Evolutionary conservation across 2,113 vertebrate species (phyloP), one percentile per base, ranked within the genome.

Genomic region (Corythaeola cristata): DNA sequence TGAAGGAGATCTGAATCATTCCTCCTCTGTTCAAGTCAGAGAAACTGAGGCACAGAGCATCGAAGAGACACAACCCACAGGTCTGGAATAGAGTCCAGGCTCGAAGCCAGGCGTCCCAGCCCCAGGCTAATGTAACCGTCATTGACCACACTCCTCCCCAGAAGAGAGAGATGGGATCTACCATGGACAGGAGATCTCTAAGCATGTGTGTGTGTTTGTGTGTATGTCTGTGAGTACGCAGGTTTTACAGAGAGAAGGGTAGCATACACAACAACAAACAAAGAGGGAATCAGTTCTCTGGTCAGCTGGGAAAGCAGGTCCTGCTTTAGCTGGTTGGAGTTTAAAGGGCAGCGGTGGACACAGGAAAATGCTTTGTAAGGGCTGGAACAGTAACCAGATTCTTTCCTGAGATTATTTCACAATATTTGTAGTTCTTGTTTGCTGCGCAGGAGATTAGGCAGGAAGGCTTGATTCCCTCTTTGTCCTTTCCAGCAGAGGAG

Each of bases 401-500:
- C 94, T 93, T 94, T 49, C 49, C 53, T 47, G 86, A 85, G 89
- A 96, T 95, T 92, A 95, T 95, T 96, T 95, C 89, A 89, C 84
- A 94, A 72, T 93, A 87, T 95, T 89, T 95, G 86, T 87, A 75
- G 58, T 30, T 91, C 73, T 92, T 87, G 50, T 82, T 91, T 93
- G 89, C 49, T n/a, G 58, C 8, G 3, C 41, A 81, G 76, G 68
- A 90, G 73, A 82, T 85, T 81, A 77, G 66, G 41, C 88, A 91
- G 66, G 93, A 80, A 95, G 33, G 49, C 24, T 49, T 85, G 88
- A 76, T 91, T 22, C 8, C 27, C 12, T 55, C 41, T 93, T 77
- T 78, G 45, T 56, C 35, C 30, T 76, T 92, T 90, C 58, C 30
- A 69, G 32, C 73, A 88, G 83, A 88, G 78, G 37, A 77, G 41